These are phyloP conservation scores for Eurois occulta DNA, from an alignment of 2,888 invertebrate species.

Conservation along the genomic window DNA sequence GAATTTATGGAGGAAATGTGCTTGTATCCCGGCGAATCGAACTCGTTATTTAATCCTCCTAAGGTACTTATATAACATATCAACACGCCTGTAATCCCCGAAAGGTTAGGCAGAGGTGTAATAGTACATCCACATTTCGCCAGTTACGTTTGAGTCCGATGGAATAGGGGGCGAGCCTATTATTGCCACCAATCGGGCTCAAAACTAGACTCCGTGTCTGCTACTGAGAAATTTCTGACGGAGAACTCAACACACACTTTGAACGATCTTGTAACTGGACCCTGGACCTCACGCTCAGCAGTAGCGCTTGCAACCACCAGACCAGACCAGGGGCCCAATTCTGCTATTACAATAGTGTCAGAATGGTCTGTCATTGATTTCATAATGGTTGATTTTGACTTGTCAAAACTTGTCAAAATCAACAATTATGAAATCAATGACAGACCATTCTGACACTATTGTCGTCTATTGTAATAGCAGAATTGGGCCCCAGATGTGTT, in stretches of 20 bases:
- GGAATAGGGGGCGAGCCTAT: neutral
- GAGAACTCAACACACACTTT: neutral
- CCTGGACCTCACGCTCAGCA: neutral
- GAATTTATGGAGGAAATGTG: neutral
- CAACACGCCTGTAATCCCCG: neutral
- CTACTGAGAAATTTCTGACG: neutral
- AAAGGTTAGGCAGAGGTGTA: neutral
- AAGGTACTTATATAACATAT: neutral
- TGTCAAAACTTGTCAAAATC: too few species aligned
- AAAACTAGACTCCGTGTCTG: neutral
- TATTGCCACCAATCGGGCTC: neutral
- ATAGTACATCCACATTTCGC: neutral
- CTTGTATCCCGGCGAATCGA: neutral
- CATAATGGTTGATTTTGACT: too few species aligned
- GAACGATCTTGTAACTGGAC: neutral
- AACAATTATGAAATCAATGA: too few species aligned
- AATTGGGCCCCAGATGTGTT: too few species aligned
- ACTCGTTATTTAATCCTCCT: neutral
- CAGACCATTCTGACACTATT: too few species aligned
- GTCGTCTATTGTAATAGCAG: too few species aligned
- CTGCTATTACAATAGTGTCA: too few species aligned
- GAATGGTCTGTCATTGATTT: too few species aligned
- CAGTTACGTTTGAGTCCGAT: neutral
- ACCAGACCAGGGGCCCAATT: too few species aligned
- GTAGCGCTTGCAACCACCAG: neutral